A percentile compares a stretch with the other conserved stretches of the same genome.
Conservation (phyloP, 2,797 vertebrate species). For the Peromyscus attwateri region DNA sequence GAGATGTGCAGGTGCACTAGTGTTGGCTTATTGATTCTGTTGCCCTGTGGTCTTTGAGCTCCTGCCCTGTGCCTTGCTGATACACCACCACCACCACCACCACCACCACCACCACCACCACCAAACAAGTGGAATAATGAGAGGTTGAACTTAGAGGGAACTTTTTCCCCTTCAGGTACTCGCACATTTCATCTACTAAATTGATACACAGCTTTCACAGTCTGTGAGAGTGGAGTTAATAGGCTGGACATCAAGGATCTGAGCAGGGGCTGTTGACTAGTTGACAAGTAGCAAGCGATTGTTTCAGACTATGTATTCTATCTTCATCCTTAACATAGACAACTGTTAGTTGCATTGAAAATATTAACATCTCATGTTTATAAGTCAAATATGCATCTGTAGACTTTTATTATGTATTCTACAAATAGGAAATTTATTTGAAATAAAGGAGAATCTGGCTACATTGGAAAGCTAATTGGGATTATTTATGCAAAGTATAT, state of each 20-base stretch:
- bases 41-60: not conserved
- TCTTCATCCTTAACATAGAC: slow-evolving; percentile 8
- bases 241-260: not conserved
- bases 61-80: not conserved
- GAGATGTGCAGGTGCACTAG: not conserved
- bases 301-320: not conserved
- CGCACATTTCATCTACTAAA: not conserved
- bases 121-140: not conserved
- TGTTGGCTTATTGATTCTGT: accelerated
- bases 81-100: no score
- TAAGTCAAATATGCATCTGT: not conserved
- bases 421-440: slow-evolving; percentile 34
- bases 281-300: not conserved
- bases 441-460: not conserved
- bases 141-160: not conserved
- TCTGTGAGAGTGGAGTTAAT: not conserved
- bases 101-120: not conserved
- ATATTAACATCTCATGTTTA: not conserved
- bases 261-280: not conserved
- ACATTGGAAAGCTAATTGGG: not conserved
- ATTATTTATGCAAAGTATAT: slow-evolving; percentile 4
- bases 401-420: not conserved
- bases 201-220: slow-evolving; percentile 1
- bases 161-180: not conserved
- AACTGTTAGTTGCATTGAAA: slow-evolving; percentile 20